Base-by-base conservation (phyloP, 2,113 vertebrate genomes). In the Cyphomyrus discorhynchus region DNA sequence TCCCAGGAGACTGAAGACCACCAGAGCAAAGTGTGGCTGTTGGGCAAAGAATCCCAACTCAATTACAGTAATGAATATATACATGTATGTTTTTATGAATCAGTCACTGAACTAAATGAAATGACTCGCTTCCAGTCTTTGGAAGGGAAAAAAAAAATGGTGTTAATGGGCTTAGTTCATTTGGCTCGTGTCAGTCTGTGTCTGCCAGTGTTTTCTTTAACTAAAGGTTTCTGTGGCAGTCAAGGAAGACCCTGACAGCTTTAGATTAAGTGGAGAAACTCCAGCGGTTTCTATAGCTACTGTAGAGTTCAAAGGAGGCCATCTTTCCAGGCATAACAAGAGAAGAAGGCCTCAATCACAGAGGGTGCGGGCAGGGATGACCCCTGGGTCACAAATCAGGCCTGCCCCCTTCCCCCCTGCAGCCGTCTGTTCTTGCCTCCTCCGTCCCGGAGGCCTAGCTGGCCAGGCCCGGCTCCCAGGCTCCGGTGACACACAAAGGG, bases 261-360 rank as follows among this genome's bases (percentile, higher is more conserved):
- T 58, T 91, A 92, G 92, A 93, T 93, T 94, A 95, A 95, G 94
- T 93, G 94, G 92, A 94, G 91, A 92, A 95, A 95, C 94, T 95
- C 94, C 94, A 94, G 92, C 93, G 91, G 94, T 94, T 95, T 94
- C 94, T 94, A 93, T 93, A 92, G 94, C 94, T 94, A 94, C 94
- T 92, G 93, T 91, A 90, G 93, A 94, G 94, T 95, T 96, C 95
- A 96, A 96, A 96, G 95, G 89, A 91, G 82, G 93, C 92, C 94
- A 94, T 94, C 93, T 94, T 96, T 95, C 58, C 84, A 91, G 93
- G 92, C 91, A 93, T 94, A 95, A 94, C 94, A 95, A 96, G 94
- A 94, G 93, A 94, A 95, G 93, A 95, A 95, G 95, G 93, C 92
- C 91, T 90, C 92, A 94, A 89, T 96, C 94, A 93, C 91, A 93